Evolutionary conservation across 2,797 vertebrate species (phyloP), one percentile per base, ranked within the genome.

Genomic region (Philypnodon macrostomus): DNA sequence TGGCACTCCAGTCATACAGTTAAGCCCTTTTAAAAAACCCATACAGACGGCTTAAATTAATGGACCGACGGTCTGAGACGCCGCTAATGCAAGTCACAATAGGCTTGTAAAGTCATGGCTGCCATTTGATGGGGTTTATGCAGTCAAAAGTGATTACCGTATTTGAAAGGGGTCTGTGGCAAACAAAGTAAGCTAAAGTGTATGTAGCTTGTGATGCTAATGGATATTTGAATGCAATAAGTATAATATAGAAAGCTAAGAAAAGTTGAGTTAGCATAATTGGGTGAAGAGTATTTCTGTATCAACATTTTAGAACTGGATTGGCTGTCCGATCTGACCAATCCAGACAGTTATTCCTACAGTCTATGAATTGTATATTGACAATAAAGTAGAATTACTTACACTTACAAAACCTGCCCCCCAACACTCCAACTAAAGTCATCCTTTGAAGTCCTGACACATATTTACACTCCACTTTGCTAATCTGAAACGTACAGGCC

Each of bases 401-500:
- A 23, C 21, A 23, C 21, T 23, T 14, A 23, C 19, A 38, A 33
- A 63, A 26, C 14, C 23, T 24, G 30, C 35, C 33, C n/a, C 39
- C 2, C 30, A 34, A 50, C 19, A 49, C 29, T 32, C 4, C 16
- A 35, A 57, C 62, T 60, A 46, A 53, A 42, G 33, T n/a, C n/a
- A n/a, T n/a, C n/a, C n/a, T n/a, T n/a, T n/a, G 18, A 60, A 47
- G 39, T 37, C 44, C 26, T 14, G 13, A 42, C 52, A 17, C 51
- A 53, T 56, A 64, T 69, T 67, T 60, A 47, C 49, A 45, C 34
- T 50, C 17, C 10, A 26, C 47, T 53, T 49, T 45, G 18, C 56
- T 66, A 56, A 73, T 69, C 58, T 48, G 30, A 59, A 67, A 41
- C 59, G 64, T 49, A 67, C 45, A 26, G 45, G 14, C n/a, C 23